These are phyloP conservation scores for Choloepus didactylus DNA, from an alignment of 2,797 vertebrate species.

Conservation along the genomic window DNA sequence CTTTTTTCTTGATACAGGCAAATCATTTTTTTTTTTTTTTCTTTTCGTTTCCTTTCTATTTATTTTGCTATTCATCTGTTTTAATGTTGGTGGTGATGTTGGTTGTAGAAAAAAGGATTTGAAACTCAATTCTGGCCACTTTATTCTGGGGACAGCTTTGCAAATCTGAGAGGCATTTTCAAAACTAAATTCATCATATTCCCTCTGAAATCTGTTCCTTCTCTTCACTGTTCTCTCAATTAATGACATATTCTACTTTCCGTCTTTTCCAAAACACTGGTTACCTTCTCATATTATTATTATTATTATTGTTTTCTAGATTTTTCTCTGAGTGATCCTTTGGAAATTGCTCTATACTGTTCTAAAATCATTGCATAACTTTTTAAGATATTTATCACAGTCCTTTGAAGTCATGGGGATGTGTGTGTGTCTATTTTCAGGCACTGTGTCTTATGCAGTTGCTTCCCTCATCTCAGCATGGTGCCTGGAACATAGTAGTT, in stretches of 20 bases:
- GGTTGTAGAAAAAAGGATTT: neutral
- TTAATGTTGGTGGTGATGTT: neutral
- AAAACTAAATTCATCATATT: neutral
- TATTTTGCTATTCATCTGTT: neutral
- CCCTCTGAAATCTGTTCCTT: neutral
- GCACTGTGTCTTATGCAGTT: neutral
- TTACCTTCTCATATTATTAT: neutral
- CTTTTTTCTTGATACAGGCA: neutral
- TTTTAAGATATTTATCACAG: neutral
- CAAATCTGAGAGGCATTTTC: neutral
- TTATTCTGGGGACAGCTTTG: neutral
- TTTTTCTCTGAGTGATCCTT: neutral
- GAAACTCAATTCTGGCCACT: neutral
- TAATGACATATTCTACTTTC: constrained; percentile 11
- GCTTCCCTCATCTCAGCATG: neutral
- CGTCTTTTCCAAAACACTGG: neutral
- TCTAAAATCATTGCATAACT: neutral
- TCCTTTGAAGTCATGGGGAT: neutral
- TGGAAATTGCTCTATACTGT: neutral
- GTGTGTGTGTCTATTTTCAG: neutral
- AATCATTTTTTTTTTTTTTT: no score
- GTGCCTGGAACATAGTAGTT: neutral
- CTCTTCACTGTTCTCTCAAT: neutral
- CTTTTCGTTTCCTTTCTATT: neutral
- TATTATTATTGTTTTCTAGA: constrained; percentile 9